phyloP scores from a whole-genome alignment of 2,113 vertebrate species.

The Thalassarche chlororhynchos region DNA sequence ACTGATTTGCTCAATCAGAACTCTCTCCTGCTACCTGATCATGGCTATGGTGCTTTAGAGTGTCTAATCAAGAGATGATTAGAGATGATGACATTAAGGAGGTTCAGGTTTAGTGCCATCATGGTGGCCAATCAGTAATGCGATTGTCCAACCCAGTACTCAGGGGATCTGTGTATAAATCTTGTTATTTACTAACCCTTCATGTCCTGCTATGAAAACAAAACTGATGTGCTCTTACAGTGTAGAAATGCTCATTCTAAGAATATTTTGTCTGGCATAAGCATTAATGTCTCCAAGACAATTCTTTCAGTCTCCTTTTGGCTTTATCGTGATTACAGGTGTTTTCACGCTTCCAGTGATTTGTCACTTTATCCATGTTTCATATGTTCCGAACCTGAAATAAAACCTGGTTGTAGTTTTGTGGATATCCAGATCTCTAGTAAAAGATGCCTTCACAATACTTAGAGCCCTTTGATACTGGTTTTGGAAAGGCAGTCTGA shows the following conservation, averaged over 20 bases:
- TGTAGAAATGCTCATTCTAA: neutral
- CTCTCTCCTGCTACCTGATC: slow-evolving; percentile 1
- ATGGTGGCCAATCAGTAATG: slow-evolving; percentile 38
- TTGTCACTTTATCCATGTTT: neutral
- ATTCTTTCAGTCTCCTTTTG: neutral
- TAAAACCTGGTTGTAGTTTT: neutral
- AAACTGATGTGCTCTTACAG: neutral
- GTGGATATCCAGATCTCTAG: neutral
- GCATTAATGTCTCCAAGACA: neutral
- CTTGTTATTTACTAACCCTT: slow-evolving; percentile 31
- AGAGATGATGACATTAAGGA: slow-evolving; percentile 7
- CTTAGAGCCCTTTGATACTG: neutral
- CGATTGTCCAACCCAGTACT: neutral
- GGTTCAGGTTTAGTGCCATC: slow-evolving; percentile 47
- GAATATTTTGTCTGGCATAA: neutral
- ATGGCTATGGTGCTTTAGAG: neutral
- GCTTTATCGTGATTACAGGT: neutral
- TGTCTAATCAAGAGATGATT: slow-evolving; percentile 44
- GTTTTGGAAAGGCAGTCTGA: neutral
- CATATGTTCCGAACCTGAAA: neutral
- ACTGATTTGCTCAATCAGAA: slow-evolving; percentile 39
- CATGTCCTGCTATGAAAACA: neutral
- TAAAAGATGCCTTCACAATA: neutral
- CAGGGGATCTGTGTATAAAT: neutral
- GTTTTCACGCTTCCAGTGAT: neutral